phyloP scores from a whole-genome alignment of 2,113 vertebrate genomes.

The human region DNA sequence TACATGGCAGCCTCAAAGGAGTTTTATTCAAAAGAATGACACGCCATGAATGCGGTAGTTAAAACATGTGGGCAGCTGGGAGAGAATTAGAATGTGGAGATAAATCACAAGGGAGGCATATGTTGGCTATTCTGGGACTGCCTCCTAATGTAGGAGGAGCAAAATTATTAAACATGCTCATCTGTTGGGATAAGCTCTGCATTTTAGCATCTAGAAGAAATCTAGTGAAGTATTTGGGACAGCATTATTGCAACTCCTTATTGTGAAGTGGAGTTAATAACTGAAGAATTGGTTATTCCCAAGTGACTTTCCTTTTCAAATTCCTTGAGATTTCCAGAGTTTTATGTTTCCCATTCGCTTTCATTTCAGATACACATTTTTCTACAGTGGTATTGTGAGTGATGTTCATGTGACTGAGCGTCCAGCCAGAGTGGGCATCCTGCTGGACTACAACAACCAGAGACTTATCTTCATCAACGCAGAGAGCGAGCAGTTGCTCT shows the following conservation, averaged over 20 bases:
- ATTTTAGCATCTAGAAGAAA: not conserved
- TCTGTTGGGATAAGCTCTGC: not conserved
- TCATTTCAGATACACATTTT: constrained; percentile 91
- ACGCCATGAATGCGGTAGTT: constrained; percentile 65
- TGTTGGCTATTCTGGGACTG: constrained; percentile 71
- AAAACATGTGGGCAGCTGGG: constrained; percentile 74
- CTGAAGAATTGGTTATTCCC: not conserved
- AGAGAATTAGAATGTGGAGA: constrained; percentile 64
- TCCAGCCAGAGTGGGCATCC: constrained; percentile 88
- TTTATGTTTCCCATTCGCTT: constrained; percentile 14
- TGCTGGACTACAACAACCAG: constrained; percentile 90
- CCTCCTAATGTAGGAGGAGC: constrained; percentile 38
- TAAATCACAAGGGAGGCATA: constrained; percentile 69
- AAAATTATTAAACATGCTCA: constrained; percentile 28
- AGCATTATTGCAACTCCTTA: not conserved
- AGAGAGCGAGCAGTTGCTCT: constrained; percentile 90
- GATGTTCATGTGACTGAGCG: constrained; percentile 87
- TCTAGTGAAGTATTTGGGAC: not conserved
- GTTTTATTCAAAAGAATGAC: constrained; percentile 74
- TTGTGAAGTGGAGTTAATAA: not conserved
- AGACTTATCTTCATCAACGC: constrained; percentile 93
- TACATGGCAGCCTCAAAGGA: constrained; percentile 64
- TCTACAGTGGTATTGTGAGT: constrained; percentile 87
- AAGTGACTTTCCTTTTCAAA: constrained; percentile 37
- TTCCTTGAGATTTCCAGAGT: constrained; percentile 15